Base-by-base conservation (phyloP, 2,797 vertebrate genomes). In the Mus spretus region DNA sequence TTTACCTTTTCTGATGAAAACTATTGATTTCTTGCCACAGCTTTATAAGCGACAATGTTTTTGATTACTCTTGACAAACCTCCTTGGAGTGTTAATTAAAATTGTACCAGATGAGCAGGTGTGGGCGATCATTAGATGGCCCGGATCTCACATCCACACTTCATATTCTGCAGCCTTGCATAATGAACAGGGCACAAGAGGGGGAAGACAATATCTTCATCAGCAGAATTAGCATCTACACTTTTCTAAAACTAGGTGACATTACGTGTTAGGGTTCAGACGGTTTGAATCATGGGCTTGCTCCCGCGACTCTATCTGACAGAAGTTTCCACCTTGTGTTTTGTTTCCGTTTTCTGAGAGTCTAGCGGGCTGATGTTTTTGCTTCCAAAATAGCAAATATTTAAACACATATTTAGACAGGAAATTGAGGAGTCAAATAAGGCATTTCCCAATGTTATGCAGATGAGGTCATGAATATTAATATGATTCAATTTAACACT, bases 41-140 rank as follows among this genome's bases (percentile, higher is more conserved):
- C 98, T 99, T 99, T 98, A 98, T 99, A 99, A 99, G 99, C 98
- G 98, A 99, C 99, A 99, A 98, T 99, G 99, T 99, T 99, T 99
- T 99, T 99, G 99, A 99, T 99, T 99, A 99, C 98, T 99, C 98
- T 98, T 99, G 98, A 99, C 98, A 98, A 99, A 99, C 99, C 99
- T 99, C 99, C 99, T 99, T 99, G 98, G 99, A 99, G 99, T 99
- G 99, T 99, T 99, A 99, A 99, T 99, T 99, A 99, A 99, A 99
- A 99, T 98, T 98, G 99, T 98, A 99, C 98, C 99, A 99, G 99
- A 99, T 99, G 99, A 98, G 99, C 99, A 99, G 99, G 99, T 99
- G 99, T 98, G 98, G 98, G 98, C 99, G 99, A 99, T 99, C 99
- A 99, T 99, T 99, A 99, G 98, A 99, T 98, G 92, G 97, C 97